Base-by-base conservation (phyloP, 2,888 invertebrate genomes). In the Mimas tiliae region DNA sequence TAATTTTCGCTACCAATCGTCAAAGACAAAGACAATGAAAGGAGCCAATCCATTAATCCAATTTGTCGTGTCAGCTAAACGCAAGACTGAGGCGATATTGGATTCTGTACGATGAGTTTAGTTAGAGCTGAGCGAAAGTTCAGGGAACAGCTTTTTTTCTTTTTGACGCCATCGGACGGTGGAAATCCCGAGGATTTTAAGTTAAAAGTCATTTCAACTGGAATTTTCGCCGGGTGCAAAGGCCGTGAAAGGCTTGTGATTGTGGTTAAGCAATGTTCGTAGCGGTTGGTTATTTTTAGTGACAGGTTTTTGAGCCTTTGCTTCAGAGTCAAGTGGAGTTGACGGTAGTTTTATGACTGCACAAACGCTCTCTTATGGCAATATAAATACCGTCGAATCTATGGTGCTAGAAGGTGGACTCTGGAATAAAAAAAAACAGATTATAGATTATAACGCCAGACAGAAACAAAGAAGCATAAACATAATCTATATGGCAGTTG, bases 31-130 rank as follows among this genome's bases (percentile, higher is more conserved):
- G 78, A 72, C 55, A 38, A 75, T 72, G 68, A 71, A 73, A 74
- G 74, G 74, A 73, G 74, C 74, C 79, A 80, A 82, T 82, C 82
- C 83, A 84, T 84, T 83, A 83, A 85, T 83, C 79, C 81, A 80
- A 85, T 85, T 83, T 84, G 79, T 75, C 72, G 74, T 77, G 79
- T 78, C 82, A 82, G 82, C 78, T 74, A 75, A 76, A 74, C 76
- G 75, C n/a, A 65, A n/a, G 52, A 47, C 64, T 51, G 34, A 64
- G 45, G 65, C 48, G 65, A 65, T 58, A 65, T 65, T 65, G 65
- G 65, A 65, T 65, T 65, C 58, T 11, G 58, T 27, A 33, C 58
- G 16, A 58, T 58, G 58, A 58, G 58, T 58, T 58, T 58, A 58
- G 58, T 58, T 58, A 58, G 42, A 2, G 48, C 55, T 11, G 58